Evolutionary conservation across 2,113 vertebrate genomes (phyloP), one percentile per base, ranked within the genome.

Genomic region (Ia io): DNA sequence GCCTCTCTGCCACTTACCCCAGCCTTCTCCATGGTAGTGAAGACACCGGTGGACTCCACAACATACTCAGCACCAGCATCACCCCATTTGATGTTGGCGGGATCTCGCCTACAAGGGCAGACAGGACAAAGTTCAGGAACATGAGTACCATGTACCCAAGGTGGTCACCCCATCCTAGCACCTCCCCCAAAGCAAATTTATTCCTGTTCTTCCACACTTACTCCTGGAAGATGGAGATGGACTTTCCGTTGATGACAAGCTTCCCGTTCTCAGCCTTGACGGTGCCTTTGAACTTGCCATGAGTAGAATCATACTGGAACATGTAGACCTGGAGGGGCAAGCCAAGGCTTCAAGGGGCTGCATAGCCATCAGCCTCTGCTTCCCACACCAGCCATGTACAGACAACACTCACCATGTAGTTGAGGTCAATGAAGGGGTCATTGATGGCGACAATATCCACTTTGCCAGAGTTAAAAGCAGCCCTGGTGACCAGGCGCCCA

Each of bases 221-320:
- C 99, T 99, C 99, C 85, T 99, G 99, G 98, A 99, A 99, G 96
- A 99, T 99, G 0, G 98, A 95, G 98, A 99, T 99, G 32, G 98
- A 49, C 0, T 99, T 98, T 78, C 99, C 99, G 0, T 99, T 99
- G 84, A 99, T 98, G 96, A 99, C 97, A 16, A 99, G 98, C 94
- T 99, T 99, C 88, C 99, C 99, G 23, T 99, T 99, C 97, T 99
- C 99, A 51, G 98, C 96, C 94, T 98, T 99, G 53, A 99, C 99
- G 4, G 99, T 99, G 47, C 99, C 99, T 0, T 98, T 95, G 98
- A 98, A 99, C 80, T 98, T 99, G 47, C 99, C 99, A 0, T 99
- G 99, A 92, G 99, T 99, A 73, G 99, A 99, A 95, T 99, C 99
- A 95, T 99, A 99, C 95, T 99, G 98, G 98, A 99, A 99, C 99